Evolutionary conservation across 2,113 vertebrate species (phyloP).

Genomic region (Rhynchomys soricoides): DNA sequence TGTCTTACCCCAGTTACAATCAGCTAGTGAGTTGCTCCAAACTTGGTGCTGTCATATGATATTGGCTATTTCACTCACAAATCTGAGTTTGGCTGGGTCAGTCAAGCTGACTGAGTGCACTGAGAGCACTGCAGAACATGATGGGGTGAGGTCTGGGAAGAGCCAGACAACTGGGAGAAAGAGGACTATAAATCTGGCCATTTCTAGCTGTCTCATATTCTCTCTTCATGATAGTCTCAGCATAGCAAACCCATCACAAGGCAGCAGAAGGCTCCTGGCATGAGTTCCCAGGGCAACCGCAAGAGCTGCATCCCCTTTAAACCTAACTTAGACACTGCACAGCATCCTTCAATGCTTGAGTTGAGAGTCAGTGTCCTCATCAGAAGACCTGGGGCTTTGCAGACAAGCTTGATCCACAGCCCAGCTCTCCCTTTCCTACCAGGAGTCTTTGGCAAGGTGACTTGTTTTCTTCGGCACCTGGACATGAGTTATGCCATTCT

Average conservation of each 20-base stretch:
- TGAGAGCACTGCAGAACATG: background rate
- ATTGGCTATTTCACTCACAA: background rate
- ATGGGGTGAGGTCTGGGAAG: background rate
- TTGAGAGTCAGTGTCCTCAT: background rate
- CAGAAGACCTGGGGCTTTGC: background rate
- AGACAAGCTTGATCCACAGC: background rate
- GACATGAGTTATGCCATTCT: slow-evolving; percentile 45
- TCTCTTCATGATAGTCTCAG: background rate
- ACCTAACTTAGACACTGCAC: background rate
- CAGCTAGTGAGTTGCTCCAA: background rate
- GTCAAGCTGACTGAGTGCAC: background rate
- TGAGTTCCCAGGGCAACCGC: background rate
- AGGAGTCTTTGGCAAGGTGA: background rate
- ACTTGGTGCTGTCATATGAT: background rate
- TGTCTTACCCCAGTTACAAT: background rate
- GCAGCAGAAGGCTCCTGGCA: slow-evolving; percentile 2
- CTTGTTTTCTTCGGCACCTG: slow-evolving; percentile 4
- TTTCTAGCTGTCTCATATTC: background rate
- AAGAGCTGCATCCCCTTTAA: background rate
- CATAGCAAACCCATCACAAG: background rate
- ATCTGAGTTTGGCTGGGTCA: slow-evolving; percentile 7
- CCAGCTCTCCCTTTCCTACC: background rate
- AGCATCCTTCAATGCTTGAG: background rate
- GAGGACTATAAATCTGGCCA: background rate
- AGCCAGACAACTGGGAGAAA: background rate